These are phyloP conservation scores for Chloropsis hardwickii DNA, from an alignment of 2,113 vertebrate species.

Conservation along the genomic window DNA sequence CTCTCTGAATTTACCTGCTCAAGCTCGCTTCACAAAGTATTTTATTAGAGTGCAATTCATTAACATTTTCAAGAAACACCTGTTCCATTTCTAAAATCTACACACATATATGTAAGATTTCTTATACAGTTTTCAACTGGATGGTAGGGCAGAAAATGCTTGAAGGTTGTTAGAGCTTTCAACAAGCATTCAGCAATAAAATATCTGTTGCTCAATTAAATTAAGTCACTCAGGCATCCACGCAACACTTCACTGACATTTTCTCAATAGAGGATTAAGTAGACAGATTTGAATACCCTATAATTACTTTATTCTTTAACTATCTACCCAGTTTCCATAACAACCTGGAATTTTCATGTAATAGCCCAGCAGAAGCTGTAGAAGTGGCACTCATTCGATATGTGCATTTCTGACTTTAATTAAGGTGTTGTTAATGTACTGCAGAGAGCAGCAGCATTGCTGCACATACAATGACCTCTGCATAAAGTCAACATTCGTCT, in stretches of 20 bases:
- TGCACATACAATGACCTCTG: not conserved
- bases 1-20: not conserved
- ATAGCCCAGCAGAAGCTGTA: constrained; percentile 40
- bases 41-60: not conserved
- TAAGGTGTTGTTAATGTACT: constrained; percentile 1
- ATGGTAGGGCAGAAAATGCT: not conserved
- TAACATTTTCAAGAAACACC: not conserved
- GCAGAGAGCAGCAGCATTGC: not conserved
- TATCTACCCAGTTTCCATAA: constrained; percentile 63
- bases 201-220: constrained; percentile 49
- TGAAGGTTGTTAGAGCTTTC: not conserved
- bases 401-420: constrained; percentile 34
- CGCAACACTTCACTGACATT: constrained; percentile 32
- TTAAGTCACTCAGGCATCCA: constrained; percentile 32
- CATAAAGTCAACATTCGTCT: not conserved
- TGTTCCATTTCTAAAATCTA: not conserved
- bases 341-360: constrained; percentile 58
- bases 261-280: constrained; percentile 52
- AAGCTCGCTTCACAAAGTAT: not conserved
- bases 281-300: constrained; percentile 40
- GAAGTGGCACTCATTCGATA: constrained; percentile 10
- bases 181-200: not conserved
- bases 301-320: constrained; percentile 67
- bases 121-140: not conserved
- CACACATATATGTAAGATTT: not conserved